Conservation (phyloP, 2,797 vertebrate genomes). For the Lepus townsendii region DNA sequence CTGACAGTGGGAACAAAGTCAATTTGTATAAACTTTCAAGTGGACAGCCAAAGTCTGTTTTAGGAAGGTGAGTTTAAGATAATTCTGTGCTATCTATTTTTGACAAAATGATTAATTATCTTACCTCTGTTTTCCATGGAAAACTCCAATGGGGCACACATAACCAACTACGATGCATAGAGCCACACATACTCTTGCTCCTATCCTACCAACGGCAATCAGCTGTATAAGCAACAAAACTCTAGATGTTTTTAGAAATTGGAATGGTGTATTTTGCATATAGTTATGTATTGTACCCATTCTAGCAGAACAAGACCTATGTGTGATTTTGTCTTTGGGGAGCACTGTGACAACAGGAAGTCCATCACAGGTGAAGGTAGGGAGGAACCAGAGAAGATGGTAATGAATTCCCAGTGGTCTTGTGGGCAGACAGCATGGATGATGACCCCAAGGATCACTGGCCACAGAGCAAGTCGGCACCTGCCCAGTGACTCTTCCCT, state of each 20-base stretch:
- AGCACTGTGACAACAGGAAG: background rate
- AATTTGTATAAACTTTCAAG: constrained; percentile 20
- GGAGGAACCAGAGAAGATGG: background rate
- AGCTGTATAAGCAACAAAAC: background rate
- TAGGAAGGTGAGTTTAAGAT: background rate
- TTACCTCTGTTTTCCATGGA: constrained; percentile 21
- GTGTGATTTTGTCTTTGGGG: background rate
- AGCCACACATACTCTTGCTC: background rate
- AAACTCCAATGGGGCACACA: background rate
- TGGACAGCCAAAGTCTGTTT: background rate
- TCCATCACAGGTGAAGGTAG: background rate
- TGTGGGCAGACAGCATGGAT: background rate
- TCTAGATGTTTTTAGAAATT: background rate
- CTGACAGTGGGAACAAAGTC: background rate
- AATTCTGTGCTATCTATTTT: background rate
- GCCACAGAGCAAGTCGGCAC: background rate
- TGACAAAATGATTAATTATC: constrained; percentile 52
- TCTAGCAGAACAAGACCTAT: background rate
- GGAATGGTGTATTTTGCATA: too few relatives aligned
- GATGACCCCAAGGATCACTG: background rate
- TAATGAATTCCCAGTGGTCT: constrained; percentile 14
- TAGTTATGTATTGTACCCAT: background rate
- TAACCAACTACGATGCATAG: background rate
- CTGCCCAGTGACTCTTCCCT: background rate
- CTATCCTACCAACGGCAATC: background rate